A percentile compares a stretch with the other conserved stretches of the same genome.
phyloP scores from a whole-genome alignment of 2,888 invertebrate species.

The Bugulina stolonifera region DNA sequence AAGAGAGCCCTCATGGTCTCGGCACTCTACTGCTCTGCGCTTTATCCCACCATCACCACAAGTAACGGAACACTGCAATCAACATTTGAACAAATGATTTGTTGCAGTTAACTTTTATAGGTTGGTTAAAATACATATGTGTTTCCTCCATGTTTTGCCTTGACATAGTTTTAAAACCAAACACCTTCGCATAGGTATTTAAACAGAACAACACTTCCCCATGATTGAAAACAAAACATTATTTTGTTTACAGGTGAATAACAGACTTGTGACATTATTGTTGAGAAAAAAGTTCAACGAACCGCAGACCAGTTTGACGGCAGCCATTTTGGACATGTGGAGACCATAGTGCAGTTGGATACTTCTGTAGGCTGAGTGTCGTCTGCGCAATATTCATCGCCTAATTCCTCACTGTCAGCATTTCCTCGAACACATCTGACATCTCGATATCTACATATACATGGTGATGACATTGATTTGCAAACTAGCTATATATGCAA shows the following conservation, averaged over 20 bases:
- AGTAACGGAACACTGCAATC: constrained; percentile 19
- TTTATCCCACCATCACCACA: constrained; percentile 13
- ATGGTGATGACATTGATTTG: neutral
- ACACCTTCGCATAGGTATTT: too few species aligned
- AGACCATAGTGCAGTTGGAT: constrained; percentile 27
- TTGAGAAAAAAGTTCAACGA: too few species aligned
- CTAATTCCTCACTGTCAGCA: neutral
- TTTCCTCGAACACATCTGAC: neutral
- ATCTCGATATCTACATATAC: constrained; percentile 7
- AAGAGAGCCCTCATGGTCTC: constrained; percentile 33
- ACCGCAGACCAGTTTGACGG: constrained; percentile 42
- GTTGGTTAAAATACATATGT: too few species aligned
- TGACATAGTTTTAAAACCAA: too few species aligned
- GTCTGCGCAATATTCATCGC: constrained; percentile 16
- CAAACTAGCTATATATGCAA: too few species aligned
- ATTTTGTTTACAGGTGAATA: too few species aligned
- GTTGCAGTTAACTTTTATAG: too few species aligned
- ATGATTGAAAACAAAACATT: too few species aligned
- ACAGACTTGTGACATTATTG: too few species aligned
- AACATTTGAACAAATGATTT: too few species aligned
- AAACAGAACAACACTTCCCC: too few species aligned
- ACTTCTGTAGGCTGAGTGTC: constrained; percentile 20
- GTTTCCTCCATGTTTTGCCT: too few species aligned
- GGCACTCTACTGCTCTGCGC: constrained; percentile 57
- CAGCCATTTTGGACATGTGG: constrained; percentile 39